Percentiles rank a stretch among this genome's conserved stretches.
These are phyloP conservation scores for Xenus cinereus DNA, from an alignment of 2,113 vertebrate species.

Conservation along the genomic window DNA sequence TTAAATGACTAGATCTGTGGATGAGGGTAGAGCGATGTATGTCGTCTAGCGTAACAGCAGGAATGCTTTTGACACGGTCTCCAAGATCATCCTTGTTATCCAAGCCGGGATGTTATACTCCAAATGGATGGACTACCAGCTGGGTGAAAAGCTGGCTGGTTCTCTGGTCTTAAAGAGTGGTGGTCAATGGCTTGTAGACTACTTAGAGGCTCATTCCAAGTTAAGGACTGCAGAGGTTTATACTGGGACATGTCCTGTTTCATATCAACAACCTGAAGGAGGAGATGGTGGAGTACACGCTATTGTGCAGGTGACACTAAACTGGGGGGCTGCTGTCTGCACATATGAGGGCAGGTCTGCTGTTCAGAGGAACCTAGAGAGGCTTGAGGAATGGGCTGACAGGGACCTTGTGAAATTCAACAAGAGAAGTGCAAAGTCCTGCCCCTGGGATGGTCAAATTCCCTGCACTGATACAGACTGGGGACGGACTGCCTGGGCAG, in stretches of 20 bases:
- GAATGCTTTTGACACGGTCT: not conserved
- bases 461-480: not conserved
- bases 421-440: not conserved
- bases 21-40: not conserved
- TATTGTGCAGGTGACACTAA: not conserved
- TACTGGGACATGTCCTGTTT: not conserved
- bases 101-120: not conserved
- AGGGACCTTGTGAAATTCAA: not conserved
- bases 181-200: not conserved
- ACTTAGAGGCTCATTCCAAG: not conserved
- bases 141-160: not conserved
- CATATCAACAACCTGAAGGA: not conserved
- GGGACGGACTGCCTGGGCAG: not conserved
- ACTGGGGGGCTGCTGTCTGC: not conserved
- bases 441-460: not conserved
- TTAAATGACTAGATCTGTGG: not conserved
- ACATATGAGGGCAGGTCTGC: not conserved
- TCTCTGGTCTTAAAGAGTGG: not conserved
- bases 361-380: not conserved
- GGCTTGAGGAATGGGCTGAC: not conserved
- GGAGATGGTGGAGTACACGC: not conserved
- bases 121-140: not conserved
- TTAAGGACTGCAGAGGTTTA: not conserved
- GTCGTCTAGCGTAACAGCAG: not conserved
- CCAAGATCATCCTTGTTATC: not conserved